Base-by-base conservation (phyloP, 2,113 vertebrate genomes). In the Pipra filicauda region DNA sequence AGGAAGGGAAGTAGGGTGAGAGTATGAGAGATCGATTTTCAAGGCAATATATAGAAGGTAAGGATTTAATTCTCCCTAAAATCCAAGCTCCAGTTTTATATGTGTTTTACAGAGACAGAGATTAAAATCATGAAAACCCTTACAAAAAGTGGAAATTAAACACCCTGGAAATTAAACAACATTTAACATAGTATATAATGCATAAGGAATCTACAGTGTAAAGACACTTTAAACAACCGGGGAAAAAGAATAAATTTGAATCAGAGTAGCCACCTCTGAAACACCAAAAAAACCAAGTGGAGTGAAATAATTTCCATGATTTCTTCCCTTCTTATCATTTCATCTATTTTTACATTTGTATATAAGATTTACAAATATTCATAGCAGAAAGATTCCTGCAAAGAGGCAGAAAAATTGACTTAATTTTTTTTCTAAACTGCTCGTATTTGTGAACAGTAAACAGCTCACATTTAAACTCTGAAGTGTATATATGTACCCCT, bases 1-100 rank as follows among this genome's bases (percentile, higher is more conserved):
- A 74, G 39, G 46, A 46, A 48, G 6, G 1, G 4, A 39, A 11
- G 4, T 9, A 31, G 3, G 6, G 8, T 2, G 3, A 48, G 54
- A 70, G 14, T 31, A 5, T 51, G 28, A 57, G 39, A 73, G 8
- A 74, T 8, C 0, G 2, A 26, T 84, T 90, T 90, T 88, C 54
- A 85, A 79, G 43, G 24, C 55, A 93, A 70, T 41, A 48, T 65
- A 37, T 5, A 65, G 22, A 69, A 80, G 7, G 43, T 78, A 70
- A 59, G 26, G 33, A 22, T 35, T 66, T 66, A 54, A 62, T 77
- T 87, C 27, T 31, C 37, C 37, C 31, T 77, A 43, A 71, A 95
- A 90, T 66, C 52, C 11, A 12, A 67, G 43, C 6, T 88, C 33
- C 18, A 37, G 8, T 9, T 88, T 81, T 58, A 78, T 43, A 35